Evolutionary conservation across 2,113 vertebrate species (phyloP).

Genomic region (Thinocorus orbignyianus): DNA sequence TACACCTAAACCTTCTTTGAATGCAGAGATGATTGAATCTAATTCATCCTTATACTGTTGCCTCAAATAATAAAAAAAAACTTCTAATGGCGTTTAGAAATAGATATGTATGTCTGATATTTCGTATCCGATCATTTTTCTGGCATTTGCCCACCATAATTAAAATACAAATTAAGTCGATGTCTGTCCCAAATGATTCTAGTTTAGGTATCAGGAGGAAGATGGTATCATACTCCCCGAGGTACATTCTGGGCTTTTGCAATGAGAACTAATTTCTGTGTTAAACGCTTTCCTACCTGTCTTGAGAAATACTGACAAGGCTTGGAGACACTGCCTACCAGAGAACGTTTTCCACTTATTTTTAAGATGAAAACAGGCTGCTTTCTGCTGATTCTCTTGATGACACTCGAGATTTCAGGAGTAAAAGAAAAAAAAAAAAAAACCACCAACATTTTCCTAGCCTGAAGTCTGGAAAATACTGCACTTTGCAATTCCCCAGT

Average conservation of each 20-base stretch:
- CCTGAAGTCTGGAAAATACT: constrained; percentile 49
- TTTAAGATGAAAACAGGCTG: neutral
- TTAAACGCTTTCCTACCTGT: neutral
- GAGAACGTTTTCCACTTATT: neutral
- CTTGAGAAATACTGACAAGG: neutral
- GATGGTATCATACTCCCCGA: neutral
- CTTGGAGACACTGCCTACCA: neutral
- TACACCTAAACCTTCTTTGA: neutral
- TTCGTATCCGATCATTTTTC: neutral
- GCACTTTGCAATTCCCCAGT: constrained; percentile 16
- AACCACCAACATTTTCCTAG: constrained; percentile 43
- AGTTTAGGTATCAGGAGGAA: neutral
- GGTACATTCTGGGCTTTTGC: neutral
- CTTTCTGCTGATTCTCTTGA: constrained; percentile 6
- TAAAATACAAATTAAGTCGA: neutral
- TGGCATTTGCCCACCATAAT: neutral
- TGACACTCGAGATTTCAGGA: neutral
- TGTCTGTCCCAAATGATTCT: neutral
- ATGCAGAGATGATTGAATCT: neutral
- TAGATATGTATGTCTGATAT: neutral
- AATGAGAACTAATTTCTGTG: neutral
- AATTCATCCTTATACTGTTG: neutral
- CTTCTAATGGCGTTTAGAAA: neutral
- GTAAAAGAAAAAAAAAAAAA: neutral
- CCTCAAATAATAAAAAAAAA: neutral